Percentiles rank a stretch among this genome's conserved stretches.
Evolutionary conservation across 2,888 invertebrate species (phyloP).

Genomic region (Latheticus oryzae): DNA sequence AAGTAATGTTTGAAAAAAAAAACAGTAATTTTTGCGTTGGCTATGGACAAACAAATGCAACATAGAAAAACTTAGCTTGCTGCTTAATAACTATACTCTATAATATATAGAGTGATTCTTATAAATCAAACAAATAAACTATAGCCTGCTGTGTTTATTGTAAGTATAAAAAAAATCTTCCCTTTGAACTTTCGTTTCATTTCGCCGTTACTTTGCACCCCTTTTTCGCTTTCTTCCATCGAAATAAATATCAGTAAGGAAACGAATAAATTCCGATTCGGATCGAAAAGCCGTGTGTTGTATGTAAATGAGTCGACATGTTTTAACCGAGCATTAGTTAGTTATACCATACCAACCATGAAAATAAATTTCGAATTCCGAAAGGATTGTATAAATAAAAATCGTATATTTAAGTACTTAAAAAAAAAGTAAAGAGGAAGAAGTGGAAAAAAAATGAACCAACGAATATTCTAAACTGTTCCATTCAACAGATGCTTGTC

Average conservation of each 20-base stretch:
- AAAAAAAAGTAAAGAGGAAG: no score
- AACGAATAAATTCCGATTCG: conserved; percentile 42
- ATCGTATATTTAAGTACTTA: conserved; percentile 6
- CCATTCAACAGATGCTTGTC: conserved; percentile 32
- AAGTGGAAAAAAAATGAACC: no score
- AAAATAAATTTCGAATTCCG: conserved; percentile 35
- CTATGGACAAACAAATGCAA: no score
- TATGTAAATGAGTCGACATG: conserved; percentile 40
- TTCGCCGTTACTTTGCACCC: conserved; percentile 32
- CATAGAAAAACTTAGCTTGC: no score
- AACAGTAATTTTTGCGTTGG: no score
- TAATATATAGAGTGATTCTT: no score
- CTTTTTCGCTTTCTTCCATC: conserved; percentile 31
- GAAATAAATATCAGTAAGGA: conserved; percentile 37
- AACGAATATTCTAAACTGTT: conserved; percentile 5
- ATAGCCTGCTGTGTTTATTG: no score
- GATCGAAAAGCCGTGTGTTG: conserved; percentile 38
- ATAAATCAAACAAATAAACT: no score
- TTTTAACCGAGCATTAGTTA: conserved; percentile 28
- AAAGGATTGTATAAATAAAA: conserved; percentile 38
- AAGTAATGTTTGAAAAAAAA: no score
- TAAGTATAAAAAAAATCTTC: no score
- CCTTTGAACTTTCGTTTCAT: conserved; percentile 12
- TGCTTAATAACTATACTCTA: no score
- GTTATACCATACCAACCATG: no score